A percentile compares a stretch with the other conserved stretches of the same genome.
Evolutionary conservation across 2,888 invertebrate species (phyloP).

Genomic region (Hecatera dysodea): DNA sequence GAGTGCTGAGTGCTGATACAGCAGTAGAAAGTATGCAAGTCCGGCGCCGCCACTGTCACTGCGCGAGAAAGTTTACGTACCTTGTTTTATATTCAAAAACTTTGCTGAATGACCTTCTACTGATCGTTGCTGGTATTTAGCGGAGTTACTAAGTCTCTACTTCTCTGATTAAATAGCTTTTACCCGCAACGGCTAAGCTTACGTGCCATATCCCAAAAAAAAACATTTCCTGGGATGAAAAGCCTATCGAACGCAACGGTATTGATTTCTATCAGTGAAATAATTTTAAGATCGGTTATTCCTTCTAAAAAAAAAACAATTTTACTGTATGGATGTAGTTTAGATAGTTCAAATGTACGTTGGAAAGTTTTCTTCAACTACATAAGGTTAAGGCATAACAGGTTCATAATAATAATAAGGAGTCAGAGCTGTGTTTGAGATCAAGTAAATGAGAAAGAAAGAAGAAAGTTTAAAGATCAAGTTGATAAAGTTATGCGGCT

Average conservation of each 20-base stretch:
- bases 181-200: neutral
- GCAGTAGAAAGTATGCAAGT: conserved; percentile 62
- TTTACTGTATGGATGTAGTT: neutral
- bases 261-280: neutral
- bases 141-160: neutral
- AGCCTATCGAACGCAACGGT: neutral
- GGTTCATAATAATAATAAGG: neutral
- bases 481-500: conserved; percentile 16
- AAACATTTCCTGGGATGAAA: neutral
- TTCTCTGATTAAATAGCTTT: neutral
- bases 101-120: conserved; percentile 70
- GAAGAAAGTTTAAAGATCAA: conserved; percentile 28
- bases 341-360: neutral
- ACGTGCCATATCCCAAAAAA: neutral
- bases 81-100: conserved; percentile 62
- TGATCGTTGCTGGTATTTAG: conserved; percentile 20
- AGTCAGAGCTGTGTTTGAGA: neutral
- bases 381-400: no score
- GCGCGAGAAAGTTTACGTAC: conserved; percentile 74
- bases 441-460: conserved; percentile 3
- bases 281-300: neutral
- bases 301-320: neutral
- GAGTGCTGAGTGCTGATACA: conserved; percentile 58
- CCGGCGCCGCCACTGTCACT: conserved; percentile 44
- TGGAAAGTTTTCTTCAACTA: conserved; percentile 1